phyloP scores from a whole-genome alignment of 2,113 vertebrate species.

The Kobus ellipsiprymnus region DNA sequence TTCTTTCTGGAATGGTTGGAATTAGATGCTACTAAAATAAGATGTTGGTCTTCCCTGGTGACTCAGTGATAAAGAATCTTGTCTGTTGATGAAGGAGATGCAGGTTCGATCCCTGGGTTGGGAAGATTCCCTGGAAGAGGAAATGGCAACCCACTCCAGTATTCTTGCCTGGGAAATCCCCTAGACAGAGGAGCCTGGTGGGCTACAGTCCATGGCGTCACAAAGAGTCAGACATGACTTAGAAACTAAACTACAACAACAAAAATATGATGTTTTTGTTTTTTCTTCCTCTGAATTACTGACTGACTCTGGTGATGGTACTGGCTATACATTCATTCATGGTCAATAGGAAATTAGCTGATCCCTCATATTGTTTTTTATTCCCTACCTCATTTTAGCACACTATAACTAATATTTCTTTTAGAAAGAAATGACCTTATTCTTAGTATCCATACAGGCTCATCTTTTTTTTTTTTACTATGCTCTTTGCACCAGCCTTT shows the following conservation, averaged over 20 bases:
- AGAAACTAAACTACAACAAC: not conserved
- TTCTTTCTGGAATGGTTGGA: not conserved
- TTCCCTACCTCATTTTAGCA: not conserved
- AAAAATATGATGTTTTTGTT: not conserved
- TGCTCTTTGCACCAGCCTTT: not conserved
- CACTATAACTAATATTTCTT: not conserved
- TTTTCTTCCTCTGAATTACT: not conserved
- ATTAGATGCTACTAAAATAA: not conserved
- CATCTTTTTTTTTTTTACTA: not conserved
- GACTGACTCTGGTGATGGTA: not conserved
- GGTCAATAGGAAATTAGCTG: not conserved
- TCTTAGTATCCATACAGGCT: not conserved
- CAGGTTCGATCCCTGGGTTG: not conserved
- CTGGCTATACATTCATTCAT: not conserved
- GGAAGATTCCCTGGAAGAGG: not conserved
- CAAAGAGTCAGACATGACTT: not conserved
- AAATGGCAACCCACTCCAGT: not conserved
- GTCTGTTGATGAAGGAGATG: not conserved
- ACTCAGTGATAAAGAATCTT: not conserved
- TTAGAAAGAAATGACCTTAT: not conserved
- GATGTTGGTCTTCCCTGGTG: not conserved
- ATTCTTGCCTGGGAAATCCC: not conserved
- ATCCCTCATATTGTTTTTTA: not conserved
- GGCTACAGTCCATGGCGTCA: not conserved
- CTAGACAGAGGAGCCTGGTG: not conserved